A percentile compares a stretch with the other conserved stretches of the same genome.
Evolutionary conservation across 2,888 invertebrate species (phyloP).

Genomic region (Tribolium freemani): DNA sequence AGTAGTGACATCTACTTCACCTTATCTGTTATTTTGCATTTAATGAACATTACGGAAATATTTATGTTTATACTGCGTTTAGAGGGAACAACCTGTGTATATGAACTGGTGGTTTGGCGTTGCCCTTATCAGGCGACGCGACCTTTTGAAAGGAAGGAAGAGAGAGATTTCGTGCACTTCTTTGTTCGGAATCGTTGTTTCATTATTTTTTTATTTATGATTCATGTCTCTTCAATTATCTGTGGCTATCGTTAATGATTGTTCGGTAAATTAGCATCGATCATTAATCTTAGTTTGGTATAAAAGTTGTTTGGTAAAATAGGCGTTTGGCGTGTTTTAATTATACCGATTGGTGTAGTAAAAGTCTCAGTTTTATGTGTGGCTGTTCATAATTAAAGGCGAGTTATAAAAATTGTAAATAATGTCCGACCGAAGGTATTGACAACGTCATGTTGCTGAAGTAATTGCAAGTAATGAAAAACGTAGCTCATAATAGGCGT

Average conservation of each 20-base stretch:
- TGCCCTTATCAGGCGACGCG: background rate
- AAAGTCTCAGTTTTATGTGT: conserved; percentile 34
- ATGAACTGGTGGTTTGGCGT: background rate
- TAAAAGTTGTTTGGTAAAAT: conserved; percentile 1
- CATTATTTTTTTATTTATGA: background rate
- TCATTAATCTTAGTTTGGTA: background rate
- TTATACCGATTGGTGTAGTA: conserved; percentile 29
- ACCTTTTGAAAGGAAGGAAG: background rate
- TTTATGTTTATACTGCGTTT: background rate
- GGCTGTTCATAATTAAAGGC: conserved; percentile 28
- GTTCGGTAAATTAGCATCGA: background rate
- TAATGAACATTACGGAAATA: background rate
- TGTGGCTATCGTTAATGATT: background rate
- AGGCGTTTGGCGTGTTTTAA: conserved; percentile 23
- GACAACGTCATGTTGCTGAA: conserved; percentile 58
- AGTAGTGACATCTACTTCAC: background rate
- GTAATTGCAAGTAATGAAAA: conserved; percentile 64
- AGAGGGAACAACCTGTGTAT: background rate
- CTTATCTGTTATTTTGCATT: no score
- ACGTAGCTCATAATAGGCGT: conserved; percentile 49
- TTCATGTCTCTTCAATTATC: background rate
- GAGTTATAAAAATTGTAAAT: conserved; percentile 36
- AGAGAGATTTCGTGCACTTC: background rate
- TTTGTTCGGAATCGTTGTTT: background rate
- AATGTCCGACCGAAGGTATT: conserved; percentile 26